Conservation (phyloP, 2,797 vertebrate species). For the Pangasius krempfi region DNA sequence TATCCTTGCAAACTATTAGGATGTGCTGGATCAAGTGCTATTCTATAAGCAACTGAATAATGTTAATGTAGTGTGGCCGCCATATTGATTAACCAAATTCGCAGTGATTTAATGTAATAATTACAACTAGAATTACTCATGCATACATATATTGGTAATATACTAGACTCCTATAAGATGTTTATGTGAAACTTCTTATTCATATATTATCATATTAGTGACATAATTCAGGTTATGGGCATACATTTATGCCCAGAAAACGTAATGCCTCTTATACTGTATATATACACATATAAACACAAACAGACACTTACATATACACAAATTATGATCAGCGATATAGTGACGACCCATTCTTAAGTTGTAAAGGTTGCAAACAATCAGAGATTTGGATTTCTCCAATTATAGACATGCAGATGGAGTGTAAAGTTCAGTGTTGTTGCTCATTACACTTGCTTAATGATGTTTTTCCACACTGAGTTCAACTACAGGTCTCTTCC, state of each 20-base stretch:
- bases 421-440: conserved; percentile 11
- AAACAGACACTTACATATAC: neutral
- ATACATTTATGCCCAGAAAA: neutral
- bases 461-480: neutral
- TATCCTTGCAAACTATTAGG: neutral
- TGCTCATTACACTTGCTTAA: conserved; percentile 25
- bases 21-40: neutral
- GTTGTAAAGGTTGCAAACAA: neutral
- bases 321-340: neutral
- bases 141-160: no score
- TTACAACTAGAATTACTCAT: no score
- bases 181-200: no score
- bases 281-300: neutral
- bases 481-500: conserved; percentile 2
- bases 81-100: no score
- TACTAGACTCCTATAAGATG: no score
- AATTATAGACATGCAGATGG: neutral
- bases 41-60: no score
- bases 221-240: neutral
- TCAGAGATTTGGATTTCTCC: neutral
- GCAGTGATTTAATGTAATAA: no score
- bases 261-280: neutral
- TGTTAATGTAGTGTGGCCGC: no score
- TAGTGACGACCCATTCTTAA: neutral
- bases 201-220: neutral